Percentiles rank a stretch among this genome's conserved stretches.
Conservation (phyloP, 2,888 invertebrate species). For the Troides aeacus region DNA sequence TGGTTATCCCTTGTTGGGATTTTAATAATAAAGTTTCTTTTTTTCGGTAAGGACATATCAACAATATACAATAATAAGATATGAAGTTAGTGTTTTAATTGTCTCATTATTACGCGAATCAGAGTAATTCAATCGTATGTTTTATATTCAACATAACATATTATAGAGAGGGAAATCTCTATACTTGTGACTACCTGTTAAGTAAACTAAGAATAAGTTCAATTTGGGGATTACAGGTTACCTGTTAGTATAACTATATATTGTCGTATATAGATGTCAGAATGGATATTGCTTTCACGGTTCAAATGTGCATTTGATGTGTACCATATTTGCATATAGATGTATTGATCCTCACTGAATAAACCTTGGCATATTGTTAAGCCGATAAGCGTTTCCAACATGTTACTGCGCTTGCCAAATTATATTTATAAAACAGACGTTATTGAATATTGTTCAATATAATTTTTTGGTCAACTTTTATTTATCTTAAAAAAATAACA, state of each 20-base stretch:
- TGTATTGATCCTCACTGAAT: constrained; percentile 22
- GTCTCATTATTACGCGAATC: neutral
- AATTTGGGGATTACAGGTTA: constrained; percentile 12
- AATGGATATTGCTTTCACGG: constrained; percentile 16
- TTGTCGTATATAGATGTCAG: constrained; percentile 10
- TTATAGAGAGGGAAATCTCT: neutral
- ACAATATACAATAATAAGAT: neutral
- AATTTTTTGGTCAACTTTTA: neutral
- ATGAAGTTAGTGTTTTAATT: neutral
- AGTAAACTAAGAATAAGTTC: neutral
- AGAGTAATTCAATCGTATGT: neutral
- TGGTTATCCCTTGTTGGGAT: neutral
- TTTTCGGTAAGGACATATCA: neutral
- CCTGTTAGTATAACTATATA: neutral
- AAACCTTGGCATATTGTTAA: constrained; percentile 23
- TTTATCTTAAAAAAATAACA: no score
- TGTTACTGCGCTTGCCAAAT: neutral
- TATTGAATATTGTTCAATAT: neutral
- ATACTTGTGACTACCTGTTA: no score
- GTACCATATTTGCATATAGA: constrained; percentile 27
- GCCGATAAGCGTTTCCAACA: constrained; percentile 16
- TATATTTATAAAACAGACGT: neutral
- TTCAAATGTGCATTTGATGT: constrained; percentile 26
- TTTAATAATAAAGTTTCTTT: neutral
- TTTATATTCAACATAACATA: neutral